Percentiles rank a stretch among this genome's conserved stretches.
These are phyloP conservation scores for Peromyscus aztecus DNA, from an alignment of 2,797 vertebrate species.

Conservation along the genomic window DNA sequence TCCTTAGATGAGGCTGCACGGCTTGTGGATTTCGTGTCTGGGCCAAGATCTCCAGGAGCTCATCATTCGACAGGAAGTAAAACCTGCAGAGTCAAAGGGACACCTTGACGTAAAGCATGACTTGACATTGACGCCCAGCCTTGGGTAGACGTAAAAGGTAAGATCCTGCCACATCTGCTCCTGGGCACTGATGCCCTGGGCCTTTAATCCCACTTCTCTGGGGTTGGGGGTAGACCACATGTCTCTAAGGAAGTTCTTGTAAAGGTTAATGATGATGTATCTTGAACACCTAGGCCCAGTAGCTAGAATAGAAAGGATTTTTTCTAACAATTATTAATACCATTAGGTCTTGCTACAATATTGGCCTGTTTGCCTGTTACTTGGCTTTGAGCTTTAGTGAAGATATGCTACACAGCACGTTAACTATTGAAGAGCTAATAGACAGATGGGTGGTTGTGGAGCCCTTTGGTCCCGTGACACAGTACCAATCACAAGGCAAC, in stretches of 20 bases:
- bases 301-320: not conserved
- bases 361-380: not conserved
- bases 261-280: not conserved
- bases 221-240: not conserved
- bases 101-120: not conserved
- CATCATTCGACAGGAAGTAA: constrained; percentile 94
- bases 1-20: constrained; percentile 93
- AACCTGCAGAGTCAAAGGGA: constrained; percentile 87
- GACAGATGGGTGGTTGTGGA: not conserved
- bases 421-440: not conserved
- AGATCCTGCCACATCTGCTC: not conserved
- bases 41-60: constrained; percentile 93
- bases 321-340: not conserved
- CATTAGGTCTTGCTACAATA: not conserved
- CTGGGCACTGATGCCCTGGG: not conserved
- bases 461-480: not conserved
- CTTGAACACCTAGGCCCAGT: not conserved
- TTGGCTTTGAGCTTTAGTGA: not conserved
- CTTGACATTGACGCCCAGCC: not conserved
- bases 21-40: constrained; percentile 93
- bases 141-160: not conserved
- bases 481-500: not conserved
- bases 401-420: not conserved
- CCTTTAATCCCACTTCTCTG: not conserved
- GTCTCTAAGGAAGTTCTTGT: not conserved